Evolutionary conservation across 2,113 vertebrate genomes (phyloP), one percentile per base, ranked within the genome.

Genomic region (Solea senegalensis): DNA sequence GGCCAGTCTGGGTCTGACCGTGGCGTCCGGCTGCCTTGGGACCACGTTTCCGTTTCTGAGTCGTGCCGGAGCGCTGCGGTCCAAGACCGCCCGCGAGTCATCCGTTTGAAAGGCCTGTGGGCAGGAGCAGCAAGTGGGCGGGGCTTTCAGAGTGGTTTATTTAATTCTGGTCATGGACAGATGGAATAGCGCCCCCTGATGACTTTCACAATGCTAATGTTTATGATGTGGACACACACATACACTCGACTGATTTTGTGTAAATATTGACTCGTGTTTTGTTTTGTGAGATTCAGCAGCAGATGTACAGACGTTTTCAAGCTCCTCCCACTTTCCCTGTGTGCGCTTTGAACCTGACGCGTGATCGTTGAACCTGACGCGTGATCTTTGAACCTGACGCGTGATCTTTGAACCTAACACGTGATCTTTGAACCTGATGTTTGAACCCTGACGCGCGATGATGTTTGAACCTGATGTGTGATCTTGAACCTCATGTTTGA

Each of bases 1-100:
- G 93, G 92, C 92, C 80, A 96, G 95, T 58, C 92, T 96, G 80
- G 94, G 93, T 69, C 91, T 97, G 46, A 94, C 86, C 0, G 94
- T 94, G 71, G 93, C 95, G 1, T 88, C 95, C 0, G 94, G 95
- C 51, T 96, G 94, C 72, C 91, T 97, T 49, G 95, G 94, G 28
- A 95, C 94, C 50, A 92, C 93, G 69, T 94, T 94, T n/a, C 95
- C 92, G 0, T 94, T 95, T 82, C 81, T 95, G 72, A 94, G 90
- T 77, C 90, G 90, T 62, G 89, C 93, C 54, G 94, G 94, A 74
- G 86, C 90, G 1, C 92, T 88, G 57, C 90, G 90, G 40, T 92
- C 94, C 65, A 96, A 96, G 77, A 94, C 93, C 7, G 88, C 90
- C 70, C 92, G 92, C 15, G 91, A 94, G 83, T 93, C 94, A 5